Conservation (phyloP, 2,113 vertebrate species). For the Brevimyrus niger region DNA sequence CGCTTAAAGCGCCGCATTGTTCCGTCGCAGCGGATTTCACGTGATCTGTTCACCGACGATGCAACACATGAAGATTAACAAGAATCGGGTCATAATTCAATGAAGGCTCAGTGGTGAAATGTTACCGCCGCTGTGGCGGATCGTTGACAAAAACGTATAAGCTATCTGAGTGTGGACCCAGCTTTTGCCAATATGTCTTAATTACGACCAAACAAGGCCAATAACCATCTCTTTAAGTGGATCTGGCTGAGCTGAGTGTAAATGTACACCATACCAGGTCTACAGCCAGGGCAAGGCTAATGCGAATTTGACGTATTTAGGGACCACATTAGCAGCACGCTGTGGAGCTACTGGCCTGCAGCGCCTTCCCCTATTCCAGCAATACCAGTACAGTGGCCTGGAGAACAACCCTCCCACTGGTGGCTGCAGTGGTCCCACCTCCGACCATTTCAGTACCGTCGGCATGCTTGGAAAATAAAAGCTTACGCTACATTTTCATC, state of each 20-base stretch:
- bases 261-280: not conserved
- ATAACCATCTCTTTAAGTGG: not conserved
- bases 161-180: not conserved
- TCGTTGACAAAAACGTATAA: not conserved
- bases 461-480: not conserved
- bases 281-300: not conserved
- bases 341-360: not conserved
- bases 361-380: not conserved
- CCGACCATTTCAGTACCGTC: not conserved
- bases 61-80: not conserved
- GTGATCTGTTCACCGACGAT: not conserved
- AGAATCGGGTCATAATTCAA: not conserved
- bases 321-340: not conserved
- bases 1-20: not conserved
- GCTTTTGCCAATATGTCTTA: not conserved
- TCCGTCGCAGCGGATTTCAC: not conserved
- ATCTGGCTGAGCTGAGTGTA: not conserved
- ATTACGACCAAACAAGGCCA: not conserved
- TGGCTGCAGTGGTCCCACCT: not conserved
- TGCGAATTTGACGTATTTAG: not conserved
- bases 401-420: not conserved
- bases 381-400: not conserved
- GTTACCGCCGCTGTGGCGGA: not conserved
- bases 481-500: not conserved
- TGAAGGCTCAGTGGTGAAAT: not conserved